Conservation (phyloP, 1,140 invertebrate species). For the Phymastichus coffea region DNA sequence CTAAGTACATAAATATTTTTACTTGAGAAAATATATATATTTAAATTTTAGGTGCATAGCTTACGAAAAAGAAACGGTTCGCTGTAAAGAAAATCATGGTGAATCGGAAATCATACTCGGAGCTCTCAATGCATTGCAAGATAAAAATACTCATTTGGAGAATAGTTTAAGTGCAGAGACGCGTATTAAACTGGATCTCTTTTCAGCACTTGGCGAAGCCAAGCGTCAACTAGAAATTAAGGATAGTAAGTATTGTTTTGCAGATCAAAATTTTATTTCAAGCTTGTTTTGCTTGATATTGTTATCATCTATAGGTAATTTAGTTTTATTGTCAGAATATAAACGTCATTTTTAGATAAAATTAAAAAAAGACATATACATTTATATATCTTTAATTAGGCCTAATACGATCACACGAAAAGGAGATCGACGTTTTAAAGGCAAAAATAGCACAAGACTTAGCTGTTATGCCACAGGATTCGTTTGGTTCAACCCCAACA, state of each 20-base stretch:
- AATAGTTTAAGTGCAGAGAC: slow-evolving; percentile 93
- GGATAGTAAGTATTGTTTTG: slow-evolving; percentile 71
- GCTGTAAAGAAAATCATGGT: slow-evolving; percentile 69
- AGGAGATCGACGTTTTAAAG: slow-evolving; percentile 88
- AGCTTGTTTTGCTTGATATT: too few relatives aligned
- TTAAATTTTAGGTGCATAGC: slow-evolving; percentile 39
- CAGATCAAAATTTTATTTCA: too few relatives aligned
- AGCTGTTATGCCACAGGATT: slow-evolving; percentile 84
- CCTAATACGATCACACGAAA: slow-evolving; percentile 64
- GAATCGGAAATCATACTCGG: slow-evolving; percentile 80
- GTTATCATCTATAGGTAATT: too few relatives aligned
- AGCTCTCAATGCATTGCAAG: slow-evolving; percentile 79
- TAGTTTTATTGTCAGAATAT: too few relatives aligned
- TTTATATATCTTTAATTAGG: slow-evolving; percentile 26
- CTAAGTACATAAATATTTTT: too few relatives aligned
- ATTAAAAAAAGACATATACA: too few relatives aligned
- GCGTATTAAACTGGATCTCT: slow-evolving; percentile 92
- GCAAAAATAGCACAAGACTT: slow-evolving; percentile 87
- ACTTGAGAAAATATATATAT: too few relatives aligned
- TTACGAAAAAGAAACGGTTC: slow-evolving; percentile 48
- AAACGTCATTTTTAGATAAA: too few relatives aligned
- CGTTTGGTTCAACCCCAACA: slow-evolving; percentile 56
- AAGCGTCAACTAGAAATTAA: slow-evolving; percentile 90
- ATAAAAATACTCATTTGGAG: slow-evolving; percentile 86
- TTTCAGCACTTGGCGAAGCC: slow-evolving; percentile 92